phyloP scores from a whole-genome alignment of 2,888 invertebrate genomes.

The Andrena haemorrhoa region DNA sequence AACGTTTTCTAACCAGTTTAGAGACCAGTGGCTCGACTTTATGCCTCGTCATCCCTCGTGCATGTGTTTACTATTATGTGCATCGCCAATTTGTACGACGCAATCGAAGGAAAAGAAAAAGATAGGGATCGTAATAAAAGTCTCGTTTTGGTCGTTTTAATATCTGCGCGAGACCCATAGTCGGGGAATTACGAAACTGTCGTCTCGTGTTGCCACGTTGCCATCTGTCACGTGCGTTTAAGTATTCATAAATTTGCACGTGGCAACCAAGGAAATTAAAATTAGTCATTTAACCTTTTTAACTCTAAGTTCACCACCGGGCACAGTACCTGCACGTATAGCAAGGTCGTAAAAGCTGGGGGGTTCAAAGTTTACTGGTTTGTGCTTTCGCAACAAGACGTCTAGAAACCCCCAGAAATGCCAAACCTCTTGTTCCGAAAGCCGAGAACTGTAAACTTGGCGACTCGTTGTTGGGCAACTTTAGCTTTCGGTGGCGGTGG shows the following conservation, averaged over 20 bases:
- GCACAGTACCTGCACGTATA: too few relatives aligned
- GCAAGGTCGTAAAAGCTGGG: too few relatives aligned
- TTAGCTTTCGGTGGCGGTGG: too few relatives aligned
- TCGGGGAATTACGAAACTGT: background rate
- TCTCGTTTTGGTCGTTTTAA: background rate
- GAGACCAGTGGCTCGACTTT: conserved; percentile 1
- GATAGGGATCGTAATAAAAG: background rate
- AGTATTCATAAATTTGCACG: background rate
- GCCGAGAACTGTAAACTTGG: too few relatives aligned
- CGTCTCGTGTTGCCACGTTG: background rate
- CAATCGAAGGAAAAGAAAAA: background rate
- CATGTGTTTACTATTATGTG: background rate
- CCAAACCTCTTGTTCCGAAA: too few relatives aligned
- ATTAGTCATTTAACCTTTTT: background rate
- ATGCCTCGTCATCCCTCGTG: conserved; percentile 7
- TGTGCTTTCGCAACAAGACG: too few relatives aligned
- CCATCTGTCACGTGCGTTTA: background rate
- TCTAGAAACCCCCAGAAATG: too few relatives aligned
- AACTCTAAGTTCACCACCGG: too few relatives aligned
- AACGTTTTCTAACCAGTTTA: conserved; percentile 25
- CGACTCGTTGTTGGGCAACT: too few relatives aligned
- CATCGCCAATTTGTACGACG: background rate
- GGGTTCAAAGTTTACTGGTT: too few relatives aligned
- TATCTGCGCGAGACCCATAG: background rate
- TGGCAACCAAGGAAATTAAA: background rate